These are phyloP conservation scores for Himalopsyche kuldschensis DNA, from an alignment of 2,888 invertebrate species.

Conservation along the genomic window DNA sequence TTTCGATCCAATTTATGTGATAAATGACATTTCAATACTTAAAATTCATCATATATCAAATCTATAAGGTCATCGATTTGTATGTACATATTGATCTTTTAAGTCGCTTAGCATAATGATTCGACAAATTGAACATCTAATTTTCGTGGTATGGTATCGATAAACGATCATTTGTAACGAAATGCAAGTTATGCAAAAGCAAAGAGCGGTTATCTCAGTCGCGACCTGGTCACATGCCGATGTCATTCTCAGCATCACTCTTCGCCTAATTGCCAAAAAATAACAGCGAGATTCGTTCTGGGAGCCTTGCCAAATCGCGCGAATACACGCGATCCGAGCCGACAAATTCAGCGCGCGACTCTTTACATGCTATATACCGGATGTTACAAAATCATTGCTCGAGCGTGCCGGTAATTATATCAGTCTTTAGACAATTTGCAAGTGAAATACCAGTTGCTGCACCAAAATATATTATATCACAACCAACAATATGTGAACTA, in stretches of 20 bases:
- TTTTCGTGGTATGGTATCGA: neutral
- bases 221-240: constrained; percentile 31
- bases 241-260: constrained; percentile 35
- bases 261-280: constrained; percentile 39
- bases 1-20: too few species aligned
- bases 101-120: too few species aligned
- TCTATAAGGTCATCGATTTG: too few species aligned
- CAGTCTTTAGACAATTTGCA: too few species aligned
- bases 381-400: neutral
- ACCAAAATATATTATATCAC: too few species aligned
- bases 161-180: neutral
- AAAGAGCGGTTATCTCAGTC: constrained; percentile 24
- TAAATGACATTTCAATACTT: too few species aligned
- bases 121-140: neutral
- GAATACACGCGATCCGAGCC: constrained; percentile 1
- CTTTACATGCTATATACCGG: neutral
- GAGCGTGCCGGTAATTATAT: neutral
- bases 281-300: constrained; percentile 5
- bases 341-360: constrained; percentile 10
- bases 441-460: too few species aligned
- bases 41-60: too few species aligned
- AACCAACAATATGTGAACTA: too few species aligned
- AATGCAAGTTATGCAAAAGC: constrained; percentile 1
- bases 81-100: too few species aligned
- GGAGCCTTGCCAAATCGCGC: constrained; percentile 13